These are phyloP conservation scores for Fregetta grallaria DNA, from an alignment of 2,113 vertebrate genomes.

Conservation along the genomic window DNA sequence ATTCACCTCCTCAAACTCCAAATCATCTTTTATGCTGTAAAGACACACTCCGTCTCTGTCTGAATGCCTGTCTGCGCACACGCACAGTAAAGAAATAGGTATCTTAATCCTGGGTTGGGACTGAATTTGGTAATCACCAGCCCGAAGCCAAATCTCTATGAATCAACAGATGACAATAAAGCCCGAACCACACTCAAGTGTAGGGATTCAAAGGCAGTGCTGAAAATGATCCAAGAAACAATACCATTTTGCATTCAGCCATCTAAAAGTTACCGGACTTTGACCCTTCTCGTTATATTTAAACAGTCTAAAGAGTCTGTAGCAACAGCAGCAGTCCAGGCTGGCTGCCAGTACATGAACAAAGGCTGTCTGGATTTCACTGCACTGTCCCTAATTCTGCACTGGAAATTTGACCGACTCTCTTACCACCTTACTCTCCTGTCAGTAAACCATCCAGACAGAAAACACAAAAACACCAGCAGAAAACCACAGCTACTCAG, in stretches of 20 bases:
- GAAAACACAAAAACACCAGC: background rate
- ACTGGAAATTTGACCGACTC: background rate
- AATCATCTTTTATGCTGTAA: background rate
- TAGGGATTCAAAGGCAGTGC: conserved; percentile 17
- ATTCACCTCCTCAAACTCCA: background rate
- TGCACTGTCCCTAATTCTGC: background rate
- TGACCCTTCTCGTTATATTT: conserved; percentile 1
- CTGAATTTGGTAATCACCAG: background rate
- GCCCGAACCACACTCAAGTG: conserved; percentile 1
- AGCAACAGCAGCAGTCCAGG: background rate
- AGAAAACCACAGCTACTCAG: background rate
- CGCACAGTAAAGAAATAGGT: background rate
- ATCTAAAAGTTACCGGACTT: conserved; percentile 46
- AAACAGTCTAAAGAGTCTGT: background rate
- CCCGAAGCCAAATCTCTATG: background rate
- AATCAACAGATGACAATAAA: background rate
- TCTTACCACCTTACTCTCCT: background rate
- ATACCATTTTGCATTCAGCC: conserved; percentile 39
- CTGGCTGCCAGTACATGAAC: background rate
- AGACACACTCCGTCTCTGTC: background rate
- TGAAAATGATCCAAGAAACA: conserved; percentile 43
- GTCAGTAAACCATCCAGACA: background rate
- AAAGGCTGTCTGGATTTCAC: background rate
- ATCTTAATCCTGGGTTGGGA: background rate
- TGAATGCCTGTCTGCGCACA: background rate